Evolutionary conservation across 1,140 invertebrate genomes (phyloP), one percentile per base, ranked within the genome.

Genomic region (Proales similis): DNA sequence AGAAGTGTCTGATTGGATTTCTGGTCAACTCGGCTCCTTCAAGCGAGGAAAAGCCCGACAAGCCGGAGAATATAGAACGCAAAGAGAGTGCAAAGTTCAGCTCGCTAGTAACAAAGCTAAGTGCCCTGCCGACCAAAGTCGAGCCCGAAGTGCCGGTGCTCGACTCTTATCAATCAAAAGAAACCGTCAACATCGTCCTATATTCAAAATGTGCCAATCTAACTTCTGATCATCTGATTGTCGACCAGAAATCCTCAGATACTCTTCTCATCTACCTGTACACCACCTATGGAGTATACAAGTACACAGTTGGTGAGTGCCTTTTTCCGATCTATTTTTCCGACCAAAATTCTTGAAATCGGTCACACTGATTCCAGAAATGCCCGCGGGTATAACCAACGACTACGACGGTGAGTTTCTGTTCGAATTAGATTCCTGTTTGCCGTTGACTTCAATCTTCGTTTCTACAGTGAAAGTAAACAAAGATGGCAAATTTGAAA

Each of bases 171-270:
- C 51, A 57, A 42, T 57, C 51, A n/a, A 57, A 39, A 42, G 26
- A 42, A 42, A 24, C 51, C 19, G 39, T 36, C 36, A 57, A 57
- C 24, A 57, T 57, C 32, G 51, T 57, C 45, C 45, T 57, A 11
- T 57, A 57, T 57, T 42, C 51, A 14, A 57, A 57, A 57, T 57
- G 51, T 39, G 45, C 39, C 39, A 57, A 42, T 27, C 45, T 57
- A 26, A 19, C 14, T 3, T 26, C 2, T 12, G 36, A 57, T 22
- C 45, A 42, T 26, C 45, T 57, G 24, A 57, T 57, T 12, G 45
- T 57, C 17, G 51, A 57, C 29, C n/a, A n/a, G n/a, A 57, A 57
- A 39, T 57, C 38, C 29, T 29, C 7, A 3, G 51, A 57, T 57
- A 19, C 51, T 20, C 11, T 57, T 9, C 39, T 26, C 3, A 9